phyloP scores from a whole-genome alignment of 2,113 vertebrate genomes.

The Halcyon malimbica region DNA sequence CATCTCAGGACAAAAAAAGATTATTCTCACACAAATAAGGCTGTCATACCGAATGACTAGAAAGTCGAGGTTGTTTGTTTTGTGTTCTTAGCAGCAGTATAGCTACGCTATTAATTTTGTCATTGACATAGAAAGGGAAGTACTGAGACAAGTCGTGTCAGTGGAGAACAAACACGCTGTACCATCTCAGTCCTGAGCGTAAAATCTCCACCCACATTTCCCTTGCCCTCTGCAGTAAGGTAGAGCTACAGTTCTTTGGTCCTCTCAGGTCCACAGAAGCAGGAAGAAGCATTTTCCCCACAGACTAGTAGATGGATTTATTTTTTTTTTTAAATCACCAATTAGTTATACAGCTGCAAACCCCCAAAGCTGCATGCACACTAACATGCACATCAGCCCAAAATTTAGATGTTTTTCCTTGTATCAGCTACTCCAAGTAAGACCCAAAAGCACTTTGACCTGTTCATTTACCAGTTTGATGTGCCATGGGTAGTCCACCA shows the following conservation, averaged over 20 bases:
- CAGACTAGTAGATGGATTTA: neutral
- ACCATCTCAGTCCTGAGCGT: neutral
- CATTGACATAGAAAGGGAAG: neutral
- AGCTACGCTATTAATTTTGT: neutral
- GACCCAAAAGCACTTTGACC: neutral
- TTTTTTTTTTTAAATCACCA: neutral
- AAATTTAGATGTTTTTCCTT: neutral
- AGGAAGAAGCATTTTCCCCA: neutral
- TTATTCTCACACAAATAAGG: constrained; percentile 11
- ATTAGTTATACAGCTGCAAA: neutral
- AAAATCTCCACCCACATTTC: neutral
- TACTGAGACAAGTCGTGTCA: neutral
- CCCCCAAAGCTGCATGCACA: neutral
- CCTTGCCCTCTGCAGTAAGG: neutral
- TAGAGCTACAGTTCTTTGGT: neutral
- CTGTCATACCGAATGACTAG: neutral
- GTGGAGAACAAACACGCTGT: neutral
- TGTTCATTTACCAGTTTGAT: neutral
- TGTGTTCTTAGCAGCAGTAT: neutral
- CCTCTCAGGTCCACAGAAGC: neutral
- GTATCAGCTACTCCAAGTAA: neutral
- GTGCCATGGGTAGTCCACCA: neutral
- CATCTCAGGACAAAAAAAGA: neutral
- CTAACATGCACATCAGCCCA: accelerated
- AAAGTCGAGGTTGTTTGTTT: neutral